Base-by-base conservation (phyloP, 2,797 vertebrate species). In the Spea hammondii region DNA sequence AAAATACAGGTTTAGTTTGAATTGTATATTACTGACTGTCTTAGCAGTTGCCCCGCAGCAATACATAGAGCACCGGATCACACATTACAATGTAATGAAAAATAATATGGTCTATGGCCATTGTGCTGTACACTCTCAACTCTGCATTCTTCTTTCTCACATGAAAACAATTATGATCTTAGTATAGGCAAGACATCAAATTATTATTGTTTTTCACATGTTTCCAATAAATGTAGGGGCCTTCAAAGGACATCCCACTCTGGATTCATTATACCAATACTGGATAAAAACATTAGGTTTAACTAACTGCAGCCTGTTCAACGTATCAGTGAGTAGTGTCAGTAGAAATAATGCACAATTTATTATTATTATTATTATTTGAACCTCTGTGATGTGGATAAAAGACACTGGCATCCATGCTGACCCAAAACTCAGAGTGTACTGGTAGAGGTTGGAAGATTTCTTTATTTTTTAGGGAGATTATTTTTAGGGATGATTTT, bases 191-290 rank as follows among this genome's bases (percentile, higher is more conserved):
- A 49, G 9, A 47, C 48, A 13, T 62, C n/a, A 62, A 49, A 8
- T 48, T 62, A 10, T 17, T 72, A 17, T 65, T 62, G 6, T 10
- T 72, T 17, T 65, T 55, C 59, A 74, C 12, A 13, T 50, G 74
- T 13, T 75, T 67, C 51, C 32, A 66, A 48, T 75, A 45, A 57
- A 68, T 47, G n/a, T 0, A n/a, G n/a, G 14, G 10, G 8, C 8
- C n/a, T 64, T 32, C 14, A 73, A 49, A 14, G 46, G n/a, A 46
- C 8, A 9, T 11, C 4, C 7, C 55, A 48, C 53, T 45, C 46
- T 60, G 5, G 32, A 53, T 65, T 64, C 51, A 67, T 66, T 66
- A 54, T 8, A 54, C 10, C 48, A 47, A 13, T 49, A 32, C 5
- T 13, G 48, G 14, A 53, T 12, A 14, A 12, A 59, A 13, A 60